Evolutionary conservation across 2,797 vertebrate species (phyloP), one percentile per base, ranked within the genome.

Genomic region (Sternotherus odoratus): DNA sequence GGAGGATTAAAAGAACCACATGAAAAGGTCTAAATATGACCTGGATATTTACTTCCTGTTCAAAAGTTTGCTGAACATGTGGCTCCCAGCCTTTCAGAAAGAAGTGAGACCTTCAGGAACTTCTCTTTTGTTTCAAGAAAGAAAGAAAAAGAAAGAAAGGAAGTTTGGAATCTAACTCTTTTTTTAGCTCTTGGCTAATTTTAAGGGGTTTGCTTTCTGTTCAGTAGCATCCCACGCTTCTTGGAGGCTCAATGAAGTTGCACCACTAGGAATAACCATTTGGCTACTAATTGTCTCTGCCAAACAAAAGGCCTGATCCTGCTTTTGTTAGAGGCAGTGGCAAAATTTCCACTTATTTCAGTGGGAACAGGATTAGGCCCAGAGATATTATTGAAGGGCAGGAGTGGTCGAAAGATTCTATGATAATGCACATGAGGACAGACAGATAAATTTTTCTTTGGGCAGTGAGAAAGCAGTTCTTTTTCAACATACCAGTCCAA

Each of bases 1-100:
- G 98, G 98, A 98, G 98, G 98, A 98, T 98, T 98, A 98, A 98
- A 98, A 98, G 98, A 98, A 98, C 99, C 99, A 99, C 99, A 99
- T 99, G 98, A 99, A 99, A 98, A 97, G 94, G 95, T 97, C 98
- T 97, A 94, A 92, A 97, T 95, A 97, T 98, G 98, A 99, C 98
- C 99, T 98, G 98, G 98, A 98, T 97, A 98, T 99, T 98, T 98
- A 98, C 98, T 99, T 99, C 99, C 99, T 99, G 98, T 98, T 98
- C 98, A 98, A 98, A 98, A 99, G 98, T 99, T 99, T 97, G 97
- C 95, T 82, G 97, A 98, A 98, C 99, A 99, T 99, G 98, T 99
- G 99, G 98, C 97, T 98, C 98, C 98, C 98, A 99, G 98, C 97
- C 96, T 96, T 95, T 92, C 93, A 87, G 66, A 74, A 75, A 0